Percentiles rank a stretch among this genome's conserved stretches.
Evolutionary conservation across 2,888 invertebrate species (phyloP).

Genomic region (Andricus quercusramuli): DNA sequence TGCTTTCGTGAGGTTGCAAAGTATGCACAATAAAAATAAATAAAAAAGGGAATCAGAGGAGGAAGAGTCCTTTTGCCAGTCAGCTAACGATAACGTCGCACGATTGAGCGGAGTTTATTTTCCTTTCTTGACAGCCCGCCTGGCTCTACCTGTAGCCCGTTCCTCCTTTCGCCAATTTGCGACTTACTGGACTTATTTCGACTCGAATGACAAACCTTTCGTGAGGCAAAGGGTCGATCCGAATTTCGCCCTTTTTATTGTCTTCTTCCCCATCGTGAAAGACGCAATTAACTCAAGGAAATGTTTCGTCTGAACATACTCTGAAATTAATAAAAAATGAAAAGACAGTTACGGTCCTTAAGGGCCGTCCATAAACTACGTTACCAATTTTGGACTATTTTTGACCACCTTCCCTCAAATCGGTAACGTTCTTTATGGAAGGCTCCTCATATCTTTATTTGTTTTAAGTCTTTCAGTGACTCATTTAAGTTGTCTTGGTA

Average conservation of each 20-base stretch:
- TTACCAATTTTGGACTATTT: too few species aligned
- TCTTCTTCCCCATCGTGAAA: slow-evolving; percentile 50
- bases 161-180: slow-evolving; percentile 49
- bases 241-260: slow-evolving; percentile 50
- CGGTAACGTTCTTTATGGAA: too few species aligned
- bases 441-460: neutral
- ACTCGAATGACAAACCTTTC: slow-evolving; percentile 52
- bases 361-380: too few species aligned
- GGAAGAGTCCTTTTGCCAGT: slow-evolving; percentile 47
- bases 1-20: slow-evolving; percentile 23
- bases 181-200: slow-evolving; percentile 53
- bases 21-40: slow-evolving; percentile 16
- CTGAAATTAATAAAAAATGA: neutral
- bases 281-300: slow-evolving; percentile 29
- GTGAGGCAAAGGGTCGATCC: slow-evolving; percentile 47
- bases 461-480: neutral
- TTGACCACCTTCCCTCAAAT: too few species aligned
- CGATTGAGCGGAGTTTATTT: slow-evolving; percentile 54
- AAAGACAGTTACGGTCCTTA: neutral
- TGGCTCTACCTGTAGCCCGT: slow-evolving; percentile 51
- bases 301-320: neutral
- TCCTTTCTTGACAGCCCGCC: slow-evolving; percentile 52
- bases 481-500: neutral
- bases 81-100: slow-evolving; percentile 52
- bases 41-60: slow-evolving; percentile 41